Percentiles rank a stretch among this genome's conserved stretches.
phyloP scores from a whole-genome alignment of 2,113 vertebrate genomes.

The Philantomba maxwellii region DNA sequence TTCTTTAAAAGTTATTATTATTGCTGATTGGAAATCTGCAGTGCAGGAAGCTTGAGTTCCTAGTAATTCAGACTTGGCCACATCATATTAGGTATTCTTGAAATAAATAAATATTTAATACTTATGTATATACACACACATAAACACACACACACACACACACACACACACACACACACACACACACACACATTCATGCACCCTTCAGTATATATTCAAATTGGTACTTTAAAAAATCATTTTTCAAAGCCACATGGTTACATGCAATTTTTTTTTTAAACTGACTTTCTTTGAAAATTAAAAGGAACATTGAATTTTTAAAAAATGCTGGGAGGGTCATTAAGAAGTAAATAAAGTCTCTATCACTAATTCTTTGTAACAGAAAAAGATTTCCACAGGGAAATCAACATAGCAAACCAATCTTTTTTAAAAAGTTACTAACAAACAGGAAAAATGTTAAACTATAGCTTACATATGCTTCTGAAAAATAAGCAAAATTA shows the following conservation, averaged over 20 bases:
- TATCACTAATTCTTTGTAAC: background rate
- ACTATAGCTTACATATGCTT: background rate
- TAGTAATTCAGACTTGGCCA: background rate
- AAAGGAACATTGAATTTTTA: background rate
- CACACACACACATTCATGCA: background rate
- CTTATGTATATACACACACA: background rate
- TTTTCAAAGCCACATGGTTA: background rate
- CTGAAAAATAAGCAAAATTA: background rate
- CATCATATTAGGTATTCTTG: background rate
- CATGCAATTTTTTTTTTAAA: background rate
- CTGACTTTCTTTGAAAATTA: background rate
- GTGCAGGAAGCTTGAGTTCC: background rate
- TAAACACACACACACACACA: background rate
- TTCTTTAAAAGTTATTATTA: background rate
- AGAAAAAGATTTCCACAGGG: background rate
- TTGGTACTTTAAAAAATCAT: background rate
- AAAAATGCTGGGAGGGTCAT: background rate
- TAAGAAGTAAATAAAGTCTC: background rate
- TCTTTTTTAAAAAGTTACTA: background rate
- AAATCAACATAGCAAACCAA: background rate
- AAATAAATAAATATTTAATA: background rate
- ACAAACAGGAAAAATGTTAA: background rate
- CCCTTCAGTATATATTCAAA: background rate
- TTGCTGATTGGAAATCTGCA: background rate
- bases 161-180: background rate